phyloP scores from a whole-genome alignment of 2,888 invertebrate species.

The Leucoptera coffeella region DNA sequence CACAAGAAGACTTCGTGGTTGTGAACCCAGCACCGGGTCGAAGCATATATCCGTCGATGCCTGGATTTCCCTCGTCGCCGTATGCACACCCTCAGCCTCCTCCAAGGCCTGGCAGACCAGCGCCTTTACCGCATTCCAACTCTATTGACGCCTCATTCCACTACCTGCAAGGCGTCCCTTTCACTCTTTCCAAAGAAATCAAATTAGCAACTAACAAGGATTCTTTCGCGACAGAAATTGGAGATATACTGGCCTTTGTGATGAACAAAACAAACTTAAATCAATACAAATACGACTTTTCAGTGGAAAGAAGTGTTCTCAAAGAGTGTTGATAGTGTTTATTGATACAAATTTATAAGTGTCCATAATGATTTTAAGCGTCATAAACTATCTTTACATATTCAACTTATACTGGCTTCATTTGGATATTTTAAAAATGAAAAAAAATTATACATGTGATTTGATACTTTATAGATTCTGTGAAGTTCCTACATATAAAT shows the following conservation, averaged over 20 bases:
- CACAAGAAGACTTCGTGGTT: slow-evolving; percentile 35
- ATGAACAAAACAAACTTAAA: slow-evolving; percentile 33
- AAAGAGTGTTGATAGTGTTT: slow-evolving; percentile 24
- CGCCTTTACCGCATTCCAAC: slow-evolving; percentile 13
- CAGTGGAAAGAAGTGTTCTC: slow-evolving; percentile 47
- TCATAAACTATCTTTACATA: too few relatives aligned
- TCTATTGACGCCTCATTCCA: slow-evolving; percentile 24
- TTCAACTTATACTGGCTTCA: too few relatives aligned
- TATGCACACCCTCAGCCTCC: slow-evolving; percentile 17
- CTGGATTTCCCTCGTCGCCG: slow-evolving; percentile 11
- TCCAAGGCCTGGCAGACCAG: slow-evolving; percentile 11
- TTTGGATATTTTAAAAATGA: too few relatives aligned
- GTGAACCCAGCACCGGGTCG: slow-evolving; percentile 21
- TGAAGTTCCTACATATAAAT: too few relatives aligned
- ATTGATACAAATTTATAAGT: too few relatives aligned
- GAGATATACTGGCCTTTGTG: slow-evolving; percentile 44
- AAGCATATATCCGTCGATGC: slow-evolving; percentile 26
- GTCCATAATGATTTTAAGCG: too few relatives aligned
- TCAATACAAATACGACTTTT: slow-evolving; percentile 45
- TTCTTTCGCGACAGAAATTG: slow-evolving; percentile 35
- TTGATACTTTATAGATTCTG: too few relatives aligned
- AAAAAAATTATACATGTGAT: too few relatives aligned
- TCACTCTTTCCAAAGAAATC: slow-evolving; percentile 39
- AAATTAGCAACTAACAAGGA: slow-evolving; percentile 40
- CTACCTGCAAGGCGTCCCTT: slow-evolving; percentile 52